These are phyloP conservation scores for Glyphotaelius pellucidus DNA, from an alignment of 2,888 invertebrate species.

Conservation along the genomic window DNA sequence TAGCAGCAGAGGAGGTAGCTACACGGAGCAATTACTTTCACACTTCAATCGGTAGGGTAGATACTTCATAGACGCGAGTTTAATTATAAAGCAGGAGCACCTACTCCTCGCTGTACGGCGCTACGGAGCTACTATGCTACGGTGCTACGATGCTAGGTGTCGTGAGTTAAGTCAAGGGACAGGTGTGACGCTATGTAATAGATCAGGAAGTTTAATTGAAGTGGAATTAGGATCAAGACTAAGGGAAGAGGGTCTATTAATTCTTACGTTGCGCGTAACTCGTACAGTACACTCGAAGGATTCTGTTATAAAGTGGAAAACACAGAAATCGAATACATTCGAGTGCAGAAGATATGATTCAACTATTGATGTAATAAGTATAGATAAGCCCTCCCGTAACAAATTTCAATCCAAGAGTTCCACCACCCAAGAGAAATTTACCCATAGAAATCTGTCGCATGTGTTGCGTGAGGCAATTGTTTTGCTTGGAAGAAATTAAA, in stretches of 20 bases:
- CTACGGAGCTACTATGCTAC: neutral
- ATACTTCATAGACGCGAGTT: conserved; percentile 24
- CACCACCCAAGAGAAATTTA: no score
- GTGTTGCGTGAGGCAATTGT: no score
- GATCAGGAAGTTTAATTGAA: neutral
- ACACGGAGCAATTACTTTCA: conserved; percentile 24
- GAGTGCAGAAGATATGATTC: no score
- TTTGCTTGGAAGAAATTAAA: no score
- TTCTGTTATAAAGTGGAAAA: no score
- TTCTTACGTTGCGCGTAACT: neutral
- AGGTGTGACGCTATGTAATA: neutral
- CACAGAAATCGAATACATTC: no score
- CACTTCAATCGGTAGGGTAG: neutral
- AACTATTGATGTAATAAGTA: no score
- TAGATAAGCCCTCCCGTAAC: no score
- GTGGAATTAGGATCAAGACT: neutral
- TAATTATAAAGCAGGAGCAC: neutral
- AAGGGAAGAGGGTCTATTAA: neutral
- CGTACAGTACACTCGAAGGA: no score
- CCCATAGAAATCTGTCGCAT: no score
- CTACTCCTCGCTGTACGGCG: no score
- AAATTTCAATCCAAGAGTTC: no score
- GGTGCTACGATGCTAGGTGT: neutral
- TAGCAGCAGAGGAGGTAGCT: neutral
- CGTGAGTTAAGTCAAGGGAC: neutral